Base-by-base conservation (phyloP, 2,888 invertebrate genomes). In the Acleris laterana region DNA sequence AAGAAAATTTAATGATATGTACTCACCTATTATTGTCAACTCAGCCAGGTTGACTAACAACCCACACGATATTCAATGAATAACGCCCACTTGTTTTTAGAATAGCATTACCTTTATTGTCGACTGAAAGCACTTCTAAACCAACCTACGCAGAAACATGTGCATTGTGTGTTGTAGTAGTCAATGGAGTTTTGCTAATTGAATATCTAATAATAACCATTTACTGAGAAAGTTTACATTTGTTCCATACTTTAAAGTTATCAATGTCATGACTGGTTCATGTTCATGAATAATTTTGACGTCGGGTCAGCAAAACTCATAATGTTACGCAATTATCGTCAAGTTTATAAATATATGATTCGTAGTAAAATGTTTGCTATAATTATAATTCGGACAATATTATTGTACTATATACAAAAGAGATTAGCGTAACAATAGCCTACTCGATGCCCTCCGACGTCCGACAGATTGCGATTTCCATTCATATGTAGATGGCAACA, bases 401-500 rank as follows among this genome's bases (percentile, higher is more conserved):
- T 71, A 65, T 66, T 63, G 38, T 38, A 38, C 38, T 62, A 57
- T 67, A 68, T 73, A 74, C 68, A 74, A 74, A 74, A 68, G 73
- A 78, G 71, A 80, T 80, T 76, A 74, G 71, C 71, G 72, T 76
- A 82, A 84, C 79, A 85, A 80, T 53, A 62, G 70, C 66, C 84
- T 78, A 80, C 88, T 89, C 87, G 66, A 87, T 80, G 74, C 81
- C 79, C 75, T 82, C 76, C 80, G 75, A 75, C 77, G 82, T 85
- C 84, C 81, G 81, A 86, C 90, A 90, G 91, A 90, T 91, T 91
- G 89, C 82, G 81, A 84, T 84, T 82, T 77, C 87, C 78, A 92
- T 93, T 93, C 92, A 93, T 90, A 93, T 93, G 92, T 88, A 93
- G 89, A 93, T 89, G 88, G 92, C 81, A 88, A 90, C 91, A 92